Percentiles rank a stretch among this genome's conserved stretches.
Conservation (phyloP, 2,888 invertebrate species). For the Tryphoninae sp. region DNA sequence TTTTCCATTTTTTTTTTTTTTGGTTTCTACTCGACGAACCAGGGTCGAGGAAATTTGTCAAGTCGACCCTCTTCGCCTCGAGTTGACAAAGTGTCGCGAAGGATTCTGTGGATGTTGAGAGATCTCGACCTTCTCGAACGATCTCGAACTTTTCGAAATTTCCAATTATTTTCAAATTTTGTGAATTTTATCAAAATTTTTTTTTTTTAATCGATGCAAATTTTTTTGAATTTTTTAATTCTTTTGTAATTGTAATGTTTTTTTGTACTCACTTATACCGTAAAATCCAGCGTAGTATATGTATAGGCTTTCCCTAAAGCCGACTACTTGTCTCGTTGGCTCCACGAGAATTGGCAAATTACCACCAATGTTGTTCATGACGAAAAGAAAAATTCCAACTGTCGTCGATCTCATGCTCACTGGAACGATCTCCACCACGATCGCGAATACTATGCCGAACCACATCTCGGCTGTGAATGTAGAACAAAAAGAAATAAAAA, state of each 20-base stretch:
- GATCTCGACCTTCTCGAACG: no score
- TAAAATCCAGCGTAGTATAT: conserved; percentile 95
- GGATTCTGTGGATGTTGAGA: not conserved
- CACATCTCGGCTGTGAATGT: conserved; percentile 92
- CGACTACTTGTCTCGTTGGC: conserved; percentile 90
- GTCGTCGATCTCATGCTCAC: conserved; percentile 91
- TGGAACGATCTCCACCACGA: conserved; percentile 94
- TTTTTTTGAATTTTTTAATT: not conserved
- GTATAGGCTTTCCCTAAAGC: conserved; percentile 92
- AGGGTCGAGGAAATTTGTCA: no score
- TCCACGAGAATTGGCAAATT: conserved; percentile 94
- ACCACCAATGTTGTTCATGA: conserved; percentile 96
- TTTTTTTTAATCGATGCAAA: not conserved
- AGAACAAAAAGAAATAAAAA: not conserved
- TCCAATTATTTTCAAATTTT: no score
- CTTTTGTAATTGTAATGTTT: not conserved
- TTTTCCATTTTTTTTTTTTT: conserved; percentile 3
- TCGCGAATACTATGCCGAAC: conserved; percentile 96
- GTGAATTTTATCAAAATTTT: no score
- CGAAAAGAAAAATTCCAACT: conserved; percentile 93
- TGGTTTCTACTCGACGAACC: not conserved
- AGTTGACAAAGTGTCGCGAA: not conserved
- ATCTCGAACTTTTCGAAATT: not conserved
- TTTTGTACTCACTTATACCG: conserved; percentile 87
- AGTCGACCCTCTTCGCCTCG: not conserved